phyloP scores from a whole-genome alignment of 1,140 invertebrate genomes.

The Brachionus asplanchnoidis region DNA sequence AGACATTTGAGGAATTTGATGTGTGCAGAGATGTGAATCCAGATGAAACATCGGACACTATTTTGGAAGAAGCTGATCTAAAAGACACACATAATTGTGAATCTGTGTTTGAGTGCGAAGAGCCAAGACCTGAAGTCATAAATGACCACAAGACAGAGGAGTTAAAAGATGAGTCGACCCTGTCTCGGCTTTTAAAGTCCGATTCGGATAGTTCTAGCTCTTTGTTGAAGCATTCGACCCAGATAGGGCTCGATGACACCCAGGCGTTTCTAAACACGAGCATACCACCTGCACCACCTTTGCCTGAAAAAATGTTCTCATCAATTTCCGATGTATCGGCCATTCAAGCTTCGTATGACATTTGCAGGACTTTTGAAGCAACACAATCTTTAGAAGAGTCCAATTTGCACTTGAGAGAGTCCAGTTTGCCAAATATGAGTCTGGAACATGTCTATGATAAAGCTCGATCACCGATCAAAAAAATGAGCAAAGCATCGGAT shows the following conservation, averaged over 20 bases:
- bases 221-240: not conserved
- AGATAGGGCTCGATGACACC: not conserved
- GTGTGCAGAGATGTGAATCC: not conserved
- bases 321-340: not conserved
- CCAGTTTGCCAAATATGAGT: not conserved
- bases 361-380: not conserved
- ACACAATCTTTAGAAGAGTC: not conserved
- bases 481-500: not conserved
- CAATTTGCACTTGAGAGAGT: not conserved
- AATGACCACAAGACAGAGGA: not conserved
- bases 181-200: not conserved
- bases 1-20: not conserved
- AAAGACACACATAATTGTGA: not conserved
- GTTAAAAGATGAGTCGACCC: not conserved
- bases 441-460: not conserved
- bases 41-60: not conserved
- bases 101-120: not conserved
- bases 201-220: slow-evolving; percentile 1
- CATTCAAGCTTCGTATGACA: not conserved
- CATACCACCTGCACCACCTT: not conserved
- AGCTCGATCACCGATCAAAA: not conserved
- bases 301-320: slow-evolving; percentile 17
- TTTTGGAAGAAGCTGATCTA: not conserved
- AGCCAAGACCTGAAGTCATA: not conserved
- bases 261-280: not conserved